Conservation (phyloP, 2,888 invertebrate species). For the Empis stercorea region DNA sequence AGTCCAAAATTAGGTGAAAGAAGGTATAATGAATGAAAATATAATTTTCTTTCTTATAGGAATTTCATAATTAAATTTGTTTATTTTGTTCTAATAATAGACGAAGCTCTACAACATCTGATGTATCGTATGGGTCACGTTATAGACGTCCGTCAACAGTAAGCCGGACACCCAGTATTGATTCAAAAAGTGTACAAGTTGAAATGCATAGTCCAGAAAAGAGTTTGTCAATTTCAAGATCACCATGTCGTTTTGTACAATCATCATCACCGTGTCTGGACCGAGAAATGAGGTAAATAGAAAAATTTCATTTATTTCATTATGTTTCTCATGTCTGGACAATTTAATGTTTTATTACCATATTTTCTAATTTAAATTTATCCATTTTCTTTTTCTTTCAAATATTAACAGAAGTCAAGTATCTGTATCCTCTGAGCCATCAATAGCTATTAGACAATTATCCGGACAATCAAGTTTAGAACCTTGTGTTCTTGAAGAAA, state of each 20-base stretch:
- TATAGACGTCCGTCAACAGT: slow-evolving; percentile 27
- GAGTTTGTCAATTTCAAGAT: slow-evolving; percentile 23
- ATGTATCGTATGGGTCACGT: slow-evolving; percentile 32
- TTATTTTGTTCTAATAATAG: slow-evolving; percentile 3
- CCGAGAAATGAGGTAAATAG: slow-evolving; percentile 30
- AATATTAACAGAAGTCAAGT: slow-evolving; percentile 25
- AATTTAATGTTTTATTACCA: neutral
- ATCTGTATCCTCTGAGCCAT: slow-evolving; percentile 34
- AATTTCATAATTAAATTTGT: too few relatives aligned
- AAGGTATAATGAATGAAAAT: too few relatives aligned
- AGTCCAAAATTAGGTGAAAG: slow-evolving; percentile 21
- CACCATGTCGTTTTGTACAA: slow-evolving; percentile 29
- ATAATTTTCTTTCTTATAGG: too few relatives aligned
- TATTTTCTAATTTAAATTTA: neutral
- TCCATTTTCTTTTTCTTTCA: neutral
- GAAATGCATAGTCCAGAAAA: slow-evolving; percentile 34
- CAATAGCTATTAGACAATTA: slow-evolving; percentile 24
- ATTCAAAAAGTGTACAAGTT: slow-evolving; percentile 32
- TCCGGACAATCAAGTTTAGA: slow-evolving; percentile 36
- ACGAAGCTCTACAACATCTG: slow-evolving; percentile 33
- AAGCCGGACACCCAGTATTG: slow-evolving; percentile 34
- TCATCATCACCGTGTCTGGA: slow-evolving; percentile 35
- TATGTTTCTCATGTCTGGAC: neutral
- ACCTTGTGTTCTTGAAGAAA: slow-evolving; percentile 34
- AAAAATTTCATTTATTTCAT: neutral